A percentile compares a stretch with the other conserved stretches of the same genome.
These are phyloP conservation scores for Glareola pratincola DNA, from an alignment of 2,113 vertebrate genomes.

Conservation along the genomic window DNA sequence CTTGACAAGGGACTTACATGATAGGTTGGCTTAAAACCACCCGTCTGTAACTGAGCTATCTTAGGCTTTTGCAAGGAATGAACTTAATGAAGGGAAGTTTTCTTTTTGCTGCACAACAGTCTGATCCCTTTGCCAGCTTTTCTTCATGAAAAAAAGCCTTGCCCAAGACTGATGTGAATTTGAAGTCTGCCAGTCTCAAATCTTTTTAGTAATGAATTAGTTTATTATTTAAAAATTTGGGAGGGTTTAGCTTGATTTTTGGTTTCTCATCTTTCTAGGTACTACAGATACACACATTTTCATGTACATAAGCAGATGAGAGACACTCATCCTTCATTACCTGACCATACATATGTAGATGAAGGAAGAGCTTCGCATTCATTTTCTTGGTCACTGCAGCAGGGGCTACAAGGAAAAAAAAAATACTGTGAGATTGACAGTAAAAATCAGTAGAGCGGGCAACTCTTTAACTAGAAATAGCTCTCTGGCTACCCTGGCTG, in stretches of 20 bases:
- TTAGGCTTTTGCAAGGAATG: neutral
- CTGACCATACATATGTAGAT: neutral
- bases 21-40: neutral
- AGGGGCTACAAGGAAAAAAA: neutral
- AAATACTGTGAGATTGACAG: neutral
- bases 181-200: neutral
- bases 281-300: neutral
- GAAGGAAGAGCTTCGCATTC: neutral
- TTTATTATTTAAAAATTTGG: neutral
- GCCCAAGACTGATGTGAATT: neutral
- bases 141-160: neutral
- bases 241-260: neutral
- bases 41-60: neutral
- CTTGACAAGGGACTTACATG: neutral
- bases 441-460: neutral
- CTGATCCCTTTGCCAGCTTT: neutral
- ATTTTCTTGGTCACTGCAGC: neutral
- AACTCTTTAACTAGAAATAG: neutral
- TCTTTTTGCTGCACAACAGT: neutral
- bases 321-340: neutral
- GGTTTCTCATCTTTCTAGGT: neutral
- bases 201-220: neutral
- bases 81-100: neutral
- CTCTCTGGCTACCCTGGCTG: neutral
- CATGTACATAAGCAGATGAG: neutral